Percentiles rank a stretch among this genome's conserved stretches.
Conservation (phyloP, 2,888 invertebrate species). For the Opisthograptis luteolata region DNA sequence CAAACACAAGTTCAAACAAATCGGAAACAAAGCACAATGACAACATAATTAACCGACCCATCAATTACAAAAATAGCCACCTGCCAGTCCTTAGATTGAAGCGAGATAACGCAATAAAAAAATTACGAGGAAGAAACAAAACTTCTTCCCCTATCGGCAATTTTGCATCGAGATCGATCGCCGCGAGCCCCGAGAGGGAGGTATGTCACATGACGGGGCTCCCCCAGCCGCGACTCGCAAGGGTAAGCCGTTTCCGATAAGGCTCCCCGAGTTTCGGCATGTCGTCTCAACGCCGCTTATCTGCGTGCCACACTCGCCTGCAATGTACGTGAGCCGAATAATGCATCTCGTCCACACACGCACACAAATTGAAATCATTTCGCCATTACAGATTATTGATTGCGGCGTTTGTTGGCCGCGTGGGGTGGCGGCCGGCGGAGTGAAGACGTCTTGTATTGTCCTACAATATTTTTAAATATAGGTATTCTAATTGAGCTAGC, state of each 20-base stretch:
- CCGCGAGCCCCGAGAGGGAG: conserved; percentile 44
- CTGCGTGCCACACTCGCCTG: conserved; percentile 77
- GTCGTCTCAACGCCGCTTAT: conserved; percentile 71
- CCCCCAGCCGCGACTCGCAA: conserved; percentile 68
- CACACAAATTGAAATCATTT: conserved; percentile 75
- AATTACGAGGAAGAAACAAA: conserved; percentile 68
- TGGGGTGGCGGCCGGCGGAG: not conserved
- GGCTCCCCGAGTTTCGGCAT: conserved; percentile 72
- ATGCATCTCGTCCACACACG: conserved; percentile 66
- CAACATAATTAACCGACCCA: conserved; percentile 22
- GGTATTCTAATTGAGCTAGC: too few relatives aligned
- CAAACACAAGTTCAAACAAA: conserved; percentile 3
- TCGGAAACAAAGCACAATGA: conserved; percentile 1
- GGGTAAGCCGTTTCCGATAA: conserved; percentile 85
- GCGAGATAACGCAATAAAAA: conserved; percentile 65
- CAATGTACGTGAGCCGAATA: conserved; percentile 76
- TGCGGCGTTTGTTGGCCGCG: conserved; percentile 30
- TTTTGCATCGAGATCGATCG: conserved; percentile 83
- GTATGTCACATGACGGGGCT: conserved; percentile 63
- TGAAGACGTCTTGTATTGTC: too few relatives aligned
- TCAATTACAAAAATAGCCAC: conserved; percentile 38
- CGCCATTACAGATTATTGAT: conserved; percentile 66
- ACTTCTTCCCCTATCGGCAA: conserved; percentile 68
- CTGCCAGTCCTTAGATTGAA: conserved; percentile 43
- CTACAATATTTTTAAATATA: too few relatives aligned